A percentile compares a stretch with the other conserved stretches of the same genome.
phyloP scores from a whole-genome alignment of 1,140 invertebrate species.

The Aphaenogaster floridana region DNA sequence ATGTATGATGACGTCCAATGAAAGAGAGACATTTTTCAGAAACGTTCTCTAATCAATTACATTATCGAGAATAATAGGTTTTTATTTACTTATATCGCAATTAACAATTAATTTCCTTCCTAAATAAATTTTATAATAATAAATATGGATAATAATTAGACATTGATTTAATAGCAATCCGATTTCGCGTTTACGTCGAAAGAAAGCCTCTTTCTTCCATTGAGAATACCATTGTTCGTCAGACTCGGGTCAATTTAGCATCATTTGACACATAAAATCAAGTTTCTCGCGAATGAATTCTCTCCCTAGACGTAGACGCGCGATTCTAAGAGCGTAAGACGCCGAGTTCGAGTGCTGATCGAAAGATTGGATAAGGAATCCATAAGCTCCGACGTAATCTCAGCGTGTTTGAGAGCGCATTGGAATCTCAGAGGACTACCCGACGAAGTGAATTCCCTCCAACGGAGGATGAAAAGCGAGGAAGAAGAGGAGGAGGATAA shows the following conservation, averaged over 20 bases:
- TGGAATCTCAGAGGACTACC: constrained; percentile 75
- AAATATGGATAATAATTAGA: neutral
- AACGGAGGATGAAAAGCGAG: constrained; percentile 62
- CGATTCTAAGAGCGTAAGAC: constrained; percentile 49
- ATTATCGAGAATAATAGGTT: neutral
- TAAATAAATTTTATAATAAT: neutral
- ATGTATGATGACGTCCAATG: neutral
- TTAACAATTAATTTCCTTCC: neutral
- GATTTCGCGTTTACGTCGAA: neutral
- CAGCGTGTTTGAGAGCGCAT: constrained; percentile 75
- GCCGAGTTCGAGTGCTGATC: constrained; percentile 70
- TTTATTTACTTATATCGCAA: neutral
- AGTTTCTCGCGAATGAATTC: constrained; percentile 47
- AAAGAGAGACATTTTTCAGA: neutral
- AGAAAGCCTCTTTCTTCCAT: neutral
- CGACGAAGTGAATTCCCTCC: constrained; percentile 79
- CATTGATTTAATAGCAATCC: neutral
- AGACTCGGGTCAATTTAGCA: constrained; percentile 35
- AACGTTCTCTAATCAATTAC: neutral
- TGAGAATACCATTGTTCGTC: constrained; percentile 3
- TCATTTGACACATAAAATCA: constrained; percentile 51
- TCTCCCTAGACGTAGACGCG: constrained; percentile 5
- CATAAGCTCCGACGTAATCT: constrained; percentile 82
- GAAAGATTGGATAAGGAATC: constrained; percentile 83
- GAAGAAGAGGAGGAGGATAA: constrained; percentile 1